Evolutionary conservation across 2,797 vertebrate genomes (phyloP).

Genomic region (Sebastes nivosus): DNA sequence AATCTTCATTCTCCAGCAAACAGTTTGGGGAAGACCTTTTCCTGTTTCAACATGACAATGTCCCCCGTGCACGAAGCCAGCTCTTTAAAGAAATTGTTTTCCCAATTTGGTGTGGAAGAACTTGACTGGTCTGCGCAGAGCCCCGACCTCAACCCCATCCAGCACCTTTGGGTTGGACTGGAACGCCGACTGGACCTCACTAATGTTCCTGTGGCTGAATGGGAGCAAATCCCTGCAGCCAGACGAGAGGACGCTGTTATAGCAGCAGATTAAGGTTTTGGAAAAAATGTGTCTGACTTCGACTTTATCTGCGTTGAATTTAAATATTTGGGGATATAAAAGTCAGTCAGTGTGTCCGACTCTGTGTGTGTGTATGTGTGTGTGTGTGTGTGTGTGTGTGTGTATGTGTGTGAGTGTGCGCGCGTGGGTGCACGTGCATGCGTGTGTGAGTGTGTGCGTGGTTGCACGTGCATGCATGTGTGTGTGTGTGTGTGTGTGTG

Average conservation of each 20-base stretch:
- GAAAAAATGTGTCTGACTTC: background rate
- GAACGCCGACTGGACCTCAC: background rate
- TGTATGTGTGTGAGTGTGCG: background rate
- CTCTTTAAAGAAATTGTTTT: background rate
- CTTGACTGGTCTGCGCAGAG: background rate
- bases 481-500: background rate
- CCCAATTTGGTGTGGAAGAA: background rate
- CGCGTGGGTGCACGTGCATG: background rate
- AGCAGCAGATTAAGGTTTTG: background rate
- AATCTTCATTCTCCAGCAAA: background rate
- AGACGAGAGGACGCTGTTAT: background rate
- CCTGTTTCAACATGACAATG: background rate
- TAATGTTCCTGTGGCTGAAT: background rate
- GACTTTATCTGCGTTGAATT: background rate
- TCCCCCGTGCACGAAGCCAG: background rate
- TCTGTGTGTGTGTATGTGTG: background rate
- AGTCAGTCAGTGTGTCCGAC: background rate
- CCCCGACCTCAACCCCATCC: background rate
- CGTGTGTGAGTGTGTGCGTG: background rate
- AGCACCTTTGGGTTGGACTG: background rate
- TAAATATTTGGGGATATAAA: background rate
- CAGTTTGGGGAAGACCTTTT: background rate
- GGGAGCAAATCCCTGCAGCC: background rate
- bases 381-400: background rate
- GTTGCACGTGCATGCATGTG: background rate